Evolutionary conservation across 2,888 invertebrate species (phyloP).

Genomic region (Philonicus albiceps): DNA sequence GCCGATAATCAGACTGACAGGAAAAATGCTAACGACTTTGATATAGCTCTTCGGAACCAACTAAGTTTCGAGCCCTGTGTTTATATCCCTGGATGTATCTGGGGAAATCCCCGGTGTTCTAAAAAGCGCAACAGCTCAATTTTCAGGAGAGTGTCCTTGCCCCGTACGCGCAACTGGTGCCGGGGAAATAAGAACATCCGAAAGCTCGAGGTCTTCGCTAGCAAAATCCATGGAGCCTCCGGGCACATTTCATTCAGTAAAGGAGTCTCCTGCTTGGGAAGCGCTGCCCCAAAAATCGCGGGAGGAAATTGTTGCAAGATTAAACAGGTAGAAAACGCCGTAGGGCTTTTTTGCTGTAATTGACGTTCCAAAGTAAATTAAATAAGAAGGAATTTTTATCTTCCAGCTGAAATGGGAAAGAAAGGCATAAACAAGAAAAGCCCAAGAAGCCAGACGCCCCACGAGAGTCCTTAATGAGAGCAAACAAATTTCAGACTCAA

Average conservation of each 20-base stretch:
- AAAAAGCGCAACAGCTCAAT: constrained; percentile 48
- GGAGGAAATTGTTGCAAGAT: neutral
- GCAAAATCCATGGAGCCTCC: neutral
- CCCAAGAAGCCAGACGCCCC: neutral
- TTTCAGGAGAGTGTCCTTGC: constrained; percentile 9
- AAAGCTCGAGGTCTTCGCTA: neutral
- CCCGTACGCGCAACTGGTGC: constrained; percentile 21
- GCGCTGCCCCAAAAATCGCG: neutral
- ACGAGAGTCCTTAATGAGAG: neutral
- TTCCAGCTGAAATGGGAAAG: neutral
- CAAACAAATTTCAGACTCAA: neutral
- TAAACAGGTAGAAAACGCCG: neutral
- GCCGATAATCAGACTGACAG: constrained; percentile 44
- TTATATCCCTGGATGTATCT: constrained; percentile 44
- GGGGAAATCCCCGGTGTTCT: constrained; percentile 44
- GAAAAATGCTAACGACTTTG: constrained; percentile 39
- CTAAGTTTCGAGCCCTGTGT: constrained; percentile 5
- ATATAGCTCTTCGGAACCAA: constrained; percentile 25
- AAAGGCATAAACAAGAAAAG: neutral
- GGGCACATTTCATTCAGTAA: constrained; percentile 2
- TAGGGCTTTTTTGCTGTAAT: constrained; percentile 20
- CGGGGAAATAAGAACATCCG: neutral
- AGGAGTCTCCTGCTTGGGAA: neutral
- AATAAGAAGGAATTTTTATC: constrained; percentile 22
- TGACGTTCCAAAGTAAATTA: constrained; percentile 16